phyloP scores from a whole-genome alignment of 2,113 vertebrate species.

The Argyrosomus japonicus region DNA sequence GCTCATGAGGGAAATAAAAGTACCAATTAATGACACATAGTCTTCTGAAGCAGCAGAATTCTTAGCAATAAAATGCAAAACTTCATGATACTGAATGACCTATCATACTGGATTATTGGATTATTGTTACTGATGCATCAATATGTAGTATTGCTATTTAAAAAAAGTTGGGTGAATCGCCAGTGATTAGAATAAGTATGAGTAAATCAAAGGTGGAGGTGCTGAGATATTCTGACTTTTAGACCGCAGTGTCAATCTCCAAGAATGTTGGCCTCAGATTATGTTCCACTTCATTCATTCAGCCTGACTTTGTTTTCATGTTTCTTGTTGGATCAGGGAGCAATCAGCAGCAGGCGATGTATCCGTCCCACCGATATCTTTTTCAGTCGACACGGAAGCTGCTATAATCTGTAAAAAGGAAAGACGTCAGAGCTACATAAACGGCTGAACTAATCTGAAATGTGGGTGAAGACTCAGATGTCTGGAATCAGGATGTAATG shows the following conservation, averaged over 20 bases:
- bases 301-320: not conserved
- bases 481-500: not conserved
- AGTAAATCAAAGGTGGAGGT: not conserved
- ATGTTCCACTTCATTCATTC: not conserved
- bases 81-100: not conserved
- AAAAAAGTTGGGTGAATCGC: not conserved
- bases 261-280: too few species aligned
- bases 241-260: not conserved
- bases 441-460: not conserved
- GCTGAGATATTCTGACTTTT: not conserved
- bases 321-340: not conserved
- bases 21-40: not conserved
- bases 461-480: not conserved
- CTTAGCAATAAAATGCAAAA: not conserved
- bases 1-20: not conserved
- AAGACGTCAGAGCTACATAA: not conserved
- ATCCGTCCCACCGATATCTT: not conserved
- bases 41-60: not conserved
- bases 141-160: too few species aligned
- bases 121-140: not conserved
- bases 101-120: not conserved
- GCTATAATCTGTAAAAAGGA: not conserved
- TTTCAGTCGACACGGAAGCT: not conserved
- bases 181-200: not conserved
- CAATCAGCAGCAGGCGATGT: not conserved